Percentiles rank a stretch among this genome's conserved stretches.
phyloP scores from a whole-genome alignment of 2,113 vertebrate species.

The Scortum barcoo region DNA sequence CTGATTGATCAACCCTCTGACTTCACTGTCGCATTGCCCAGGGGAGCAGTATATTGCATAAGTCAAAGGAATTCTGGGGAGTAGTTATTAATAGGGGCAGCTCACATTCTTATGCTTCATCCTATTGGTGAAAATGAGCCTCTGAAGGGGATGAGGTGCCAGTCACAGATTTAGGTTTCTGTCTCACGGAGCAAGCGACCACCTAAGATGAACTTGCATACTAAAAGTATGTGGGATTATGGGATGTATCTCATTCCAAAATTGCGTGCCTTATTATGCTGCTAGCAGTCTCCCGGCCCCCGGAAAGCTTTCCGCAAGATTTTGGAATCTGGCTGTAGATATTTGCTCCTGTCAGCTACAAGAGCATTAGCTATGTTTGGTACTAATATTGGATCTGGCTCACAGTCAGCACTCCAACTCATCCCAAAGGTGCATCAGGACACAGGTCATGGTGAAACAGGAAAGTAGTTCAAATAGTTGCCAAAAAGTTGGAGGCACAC shows the following conservation, averaged over 20 bases:
- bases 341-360: not conserved
- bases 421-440: no score
- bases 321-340: not conserved
- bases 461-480: no score
- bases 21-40: slow-evolving; percentile 22
- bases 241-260: not conserved
- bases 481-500: no score
- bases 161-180: not conserved
- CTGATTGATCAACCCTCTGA: slow-evolving; percentile 8
- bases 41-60: slow-evolving; percentile 14
- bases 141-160: not conserved
- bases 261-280: no score
- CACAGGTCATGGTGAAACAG: no score
- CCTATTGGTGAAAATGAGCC: not conserved
- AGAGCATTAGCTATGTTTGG: not conserved
- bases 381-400: not conserved
- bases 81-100: slow-evolving; percentile 40
- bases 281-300: not conserved
- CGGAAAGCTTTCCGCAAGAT: not conserved
- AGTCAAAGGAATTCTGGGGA: slow-evolving; percentile 15
- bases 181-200: not conserved
- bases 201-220: not conserved
- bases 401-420: not conserved
- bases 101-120: slow-evolving; percentile 37
- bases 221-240: not conserved